Conservation (phyloP, 2,888 invertebrate genomes). For the Chymomyza fuscimana region DNA sequence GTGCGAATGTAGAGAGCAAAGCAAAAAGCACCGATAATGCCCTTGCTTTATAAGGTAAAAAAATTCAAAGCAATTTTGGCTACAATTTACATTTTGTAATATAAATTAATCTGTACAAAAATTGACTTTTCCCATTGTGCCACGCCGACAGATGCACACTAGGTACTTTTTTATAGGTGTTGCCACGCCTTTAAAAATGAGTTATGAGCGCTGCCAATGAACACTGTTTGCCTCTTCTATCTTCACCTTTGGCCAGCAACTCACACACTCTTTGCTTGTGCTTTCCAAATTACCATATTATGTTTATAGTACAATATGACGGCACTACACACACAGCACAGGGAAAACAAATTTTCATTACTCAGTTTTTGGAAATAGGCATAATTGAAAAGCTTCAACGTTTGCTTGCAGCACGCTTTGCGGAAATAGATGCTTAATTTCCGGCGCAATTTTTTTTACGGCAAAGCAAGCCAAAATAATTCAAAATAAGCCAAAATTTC, state of each 20-base stretch:
- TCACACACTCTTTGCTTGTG: constrained; percentile 17
- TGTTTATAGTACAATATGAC: too few relatives aligned
- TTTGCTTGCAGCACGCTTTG: not conserved
- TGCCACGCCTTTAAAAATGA: constrained; percentile 43
- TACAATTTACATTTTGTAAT: too few relatives aligned
- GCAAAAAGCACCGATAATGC: too few relatives aligned
- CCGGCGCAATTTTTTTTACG: constrained; percentile 42
- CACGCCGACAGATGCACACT: not conserved
- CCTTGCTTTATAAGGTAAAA: too few relatives aligned
- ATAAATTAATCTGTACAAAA: too few relatives aligned
- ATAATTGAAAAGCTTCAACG: not conserved
- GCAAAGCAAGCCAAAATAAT: not conserved
- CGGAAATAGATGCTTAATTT: constrained; percentile 68
- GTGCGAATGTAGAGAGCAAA: too few relatives aligned
- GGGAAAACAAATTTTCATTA: too few relatives aligned
- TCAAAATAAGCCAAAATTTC: not conserved
- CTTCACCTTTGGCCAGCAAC: not conserved
- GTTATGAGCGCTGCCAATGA: constrained; percentile 54
- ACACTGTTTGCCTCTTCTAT: constrained; percentile 40
- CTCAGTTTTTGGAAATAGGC: constrained; percentile 30
- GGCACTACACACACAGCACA: too few relatives aligned
- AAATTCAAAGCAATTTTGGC: too few relatives aligned
- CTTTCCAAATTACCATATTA: constrained; percentile 63
- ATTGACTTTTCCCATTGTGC: not conserved
- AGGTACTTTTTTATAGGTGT: not conserved